Evolutionary conservation across 37 sponge, comb jelly and placozoan species (phyloP).

Genomic region (Beroe forskalii): DNA sequence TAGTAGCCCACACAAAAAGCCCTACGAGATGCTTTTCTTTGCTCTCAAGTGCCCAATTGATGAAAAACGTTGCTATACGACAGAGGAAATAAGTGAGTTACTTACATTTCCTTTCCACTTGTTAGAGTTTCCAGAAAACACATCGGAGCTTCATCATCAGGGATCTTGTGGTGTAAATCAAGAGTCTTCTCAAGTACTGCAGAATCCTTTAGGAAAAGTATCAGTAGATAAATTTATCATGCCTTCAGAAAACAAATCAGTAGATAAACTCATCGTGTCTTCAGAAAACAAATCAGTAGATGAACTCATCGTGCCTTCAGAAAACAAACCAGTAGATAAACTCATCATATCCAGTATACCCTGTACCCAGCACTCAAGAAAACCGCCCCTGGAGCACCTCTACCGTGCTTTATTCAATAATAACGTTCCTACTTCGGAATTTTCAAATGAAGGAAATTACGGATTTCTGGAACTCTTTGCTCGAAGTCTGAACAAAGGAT

Average conservation of each 20-base stretch:
- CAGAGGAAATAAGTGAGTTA: background rate
- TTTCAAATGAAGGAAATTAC: no score
- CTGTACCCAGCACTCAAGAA: constrained; percentile 42
- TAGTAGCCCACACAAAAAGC: constrained; percentile 51
- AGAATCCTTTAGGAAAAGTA: background rate
- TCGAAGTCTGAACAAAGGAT: constrained; percentile 1
- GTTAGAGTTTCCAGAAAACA: background rate
- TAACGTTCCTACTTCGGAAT: background rate
- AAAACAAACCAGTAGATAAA: background rate
- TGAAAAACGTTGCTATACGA: background rate
- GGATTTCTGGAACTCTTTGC: constrained; percentile 26
- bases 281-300: background rate
- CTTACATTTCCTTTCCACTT: background rate
- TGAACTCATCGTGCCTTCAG: background rate
- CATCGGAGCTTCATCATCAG: background rate
- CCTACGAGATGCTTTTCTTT: constrained; percentile 32
- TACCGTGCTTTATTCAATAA: background rate
- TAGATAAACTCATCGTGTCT: background rate
- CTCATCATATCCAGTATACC: constrained; percentile 33
- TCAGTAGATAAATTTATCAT: background rate
- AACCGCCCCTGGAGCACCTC: background rate
- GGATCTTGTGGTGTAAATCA: no score
- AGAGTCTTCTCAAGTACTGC: no score
- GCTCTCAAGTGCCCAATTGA: background rate
- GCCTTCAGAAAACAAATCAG: background rate